Evolutionary conservation across 23 tunicate genomes (phyloP), one percentile per base, ranked within the genome.

Genomic region (Ciona savignyi): DNA sequence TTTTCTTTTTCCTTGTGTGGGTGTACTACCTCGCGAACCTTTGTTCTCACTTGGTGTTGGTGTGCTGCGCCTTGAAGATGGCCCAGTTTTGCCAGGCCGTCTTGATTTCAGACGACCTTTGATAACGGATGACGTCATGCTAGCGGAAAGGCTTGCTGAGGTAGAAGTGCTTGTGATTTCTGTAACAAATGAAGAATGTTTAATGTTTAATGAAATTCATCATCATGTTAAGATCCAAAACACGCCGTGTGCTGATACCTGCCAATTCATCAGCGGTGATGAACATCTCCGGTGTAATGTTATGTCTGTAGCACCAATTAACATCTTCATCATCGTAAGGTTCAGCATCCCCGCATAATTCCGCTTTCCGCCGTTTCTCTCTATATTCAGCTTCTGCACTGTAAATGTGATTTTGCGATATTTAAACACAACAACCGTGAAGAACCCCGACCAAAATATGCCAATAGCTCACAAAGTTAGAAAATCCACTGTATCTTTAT

Each of bases 241-340:
- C n/a, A n/a, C n/a, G n/a, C n/a, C n/a, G n/a, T n/a, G n/a, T n/a
- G n/a, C n/a, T n/a, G n/a, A 64, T 49, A 84, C 89, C 89, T 63
- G 87, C 83, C 23, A 88, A 70, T 35, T 91, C 97, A 25, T 80
- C 86, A 0, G 77, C 83, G 0, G 97, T 78, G 51, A 91, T 60
- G 66, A 78, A 91, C 0, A 51, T 42, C 32, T 76, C 93, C 0
- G 97, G 97, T 28, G 48, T 35, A 2, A 84, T 49, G 33, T 85
- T 80, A 33, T 91, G 80, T 11, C 68, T 60, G 29, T 29, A 42
- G 73, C 97, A 91, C 97, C 97, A 91, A 2, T 91, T 85, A 34
- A 79, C 32, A 67, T 91, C 97, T 71, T 91, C 97, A 49, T 91
- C 97, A 34, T 91, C 97, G 56, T 64, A 71, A 27, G 83, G 86